These are phyloP conservation scores for Drosophila rufa DNA, from an alignment of 1,140 invertebrate genomes.

Conservation along the genomic window DNA sequence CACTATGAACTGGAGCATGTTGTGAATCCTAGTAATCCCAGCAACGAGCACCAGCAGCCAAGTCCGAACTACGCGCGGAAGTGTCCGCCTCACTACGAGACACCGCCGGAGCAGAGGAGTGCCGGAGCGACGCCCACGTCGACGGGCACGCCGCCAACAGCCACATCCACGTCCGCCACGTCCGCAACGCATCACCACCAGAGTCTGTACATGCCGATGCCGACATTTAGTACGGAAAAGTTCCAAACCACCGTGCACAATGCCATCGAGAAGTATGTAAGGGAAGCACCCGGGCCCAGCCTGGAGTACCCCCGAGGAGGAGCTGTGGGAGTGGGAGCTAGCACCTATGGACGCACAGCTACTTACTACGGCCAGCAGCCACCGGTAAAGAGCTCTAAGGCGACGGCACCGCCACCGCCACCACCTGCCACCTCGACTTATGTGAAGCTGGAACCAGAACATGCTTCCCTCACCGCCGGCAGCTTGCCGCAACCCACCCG, in stretches of 20 bases:
- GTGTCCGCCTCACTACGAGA: conserved; percentile 76
- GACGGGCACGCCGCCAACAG: conserved; percentile 14
- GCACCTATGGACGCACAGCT: conserved; percentile 4
- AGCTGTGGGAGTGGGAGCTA: not conserved
- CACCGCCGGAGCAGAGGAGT: conserved; percentile 46
- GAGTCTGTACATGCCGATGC: conserved; percentile 77
- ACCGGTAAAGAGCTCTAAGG: conserved; percentile 16
- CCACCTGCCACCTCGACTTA: conserved; percentile 26
- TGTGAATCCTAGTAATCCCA: conserved; percentile 74
- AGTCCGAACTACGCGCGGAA: conserved; percentile 78
- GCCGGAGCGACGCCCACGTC: conserved; percentile 35
- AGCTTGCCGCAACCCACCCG: conserved; percentile 40
- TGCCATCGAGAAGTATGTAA: conserved; percentile 72
- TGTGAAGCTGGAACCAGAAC: conserved; percentile 55
- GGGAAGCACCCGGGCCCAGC: conserved; percentile 58
- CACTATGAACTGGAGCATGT: conserved; percentile 66
- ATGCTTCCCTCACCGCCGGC: conserved; percentile 22
- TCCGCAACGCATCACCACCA: conserved; percentile 50
- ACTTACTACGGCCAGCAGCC: conserved; percentile 17
- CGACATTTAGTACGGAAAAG: conserved; percentile 74
- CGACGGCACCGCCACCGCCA: not conserved
- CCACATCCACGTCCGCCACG: not conserved
- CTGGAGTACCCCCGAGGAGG: conserved; percentile 50
- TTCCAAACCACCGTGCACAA: conserved; percentile 70
- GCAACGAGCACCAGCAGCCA: conserved; percentile 71